phyloP scores from a whole-genome alignment of 2,113 vertebrate species.

The Rynchops niger region DNA sequence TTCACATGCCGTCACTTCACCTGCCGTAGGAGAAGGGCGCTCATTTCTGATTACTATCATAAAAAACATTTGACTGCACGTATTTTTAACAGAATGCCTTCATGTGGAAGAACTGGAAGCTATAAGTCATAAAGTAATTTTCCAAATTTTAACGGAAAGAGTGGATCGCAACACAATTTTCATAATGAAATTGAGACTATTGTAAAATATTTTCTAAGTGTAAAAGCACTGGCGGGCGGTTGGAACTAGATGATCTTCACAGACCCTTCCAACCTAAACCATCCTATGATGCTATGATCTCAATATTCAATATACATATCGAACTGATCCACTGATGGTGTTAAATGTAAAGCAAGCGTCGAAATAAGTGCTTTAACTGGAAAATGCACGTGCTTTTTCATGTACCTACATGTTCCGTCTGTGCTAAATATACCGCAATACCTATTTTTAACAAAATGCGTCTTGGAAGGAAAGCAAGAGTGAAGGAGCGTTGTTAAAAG shows the following conservation, averaged over 20 bases:
- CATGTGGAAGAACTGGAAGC: neutral
- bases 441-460: neutral
- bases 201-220: neutral
- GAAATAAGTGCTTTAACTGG: neutral
- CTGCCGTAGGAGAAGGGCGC: neutral
- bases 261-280: neutral
- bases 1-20: neutral
- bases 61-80: neutral
- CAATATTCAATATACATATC: neutral
- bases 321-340: neutral
- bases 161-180: neutral
- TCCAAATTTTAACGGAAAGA: neutral
- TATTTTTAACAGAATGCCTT: neutral
- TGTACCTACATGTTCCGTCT: accelerated
- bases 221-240: neutral
- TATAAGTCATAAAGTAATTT: neutral
- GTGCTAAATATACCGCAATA: neutral
- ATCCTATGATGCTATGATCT: neutral
- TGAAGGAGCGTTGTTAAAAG: neutral
- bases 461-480: neutral
- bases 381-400: neutral
- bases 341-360: neutral
- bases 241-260: neutral
- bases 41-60: neutral
- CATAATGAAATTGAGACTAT: neutral